phyloP scores from a whole-genome alignment of 2,888 invertebrate species.

The Hofmannophila pseudospretella region DNA sequence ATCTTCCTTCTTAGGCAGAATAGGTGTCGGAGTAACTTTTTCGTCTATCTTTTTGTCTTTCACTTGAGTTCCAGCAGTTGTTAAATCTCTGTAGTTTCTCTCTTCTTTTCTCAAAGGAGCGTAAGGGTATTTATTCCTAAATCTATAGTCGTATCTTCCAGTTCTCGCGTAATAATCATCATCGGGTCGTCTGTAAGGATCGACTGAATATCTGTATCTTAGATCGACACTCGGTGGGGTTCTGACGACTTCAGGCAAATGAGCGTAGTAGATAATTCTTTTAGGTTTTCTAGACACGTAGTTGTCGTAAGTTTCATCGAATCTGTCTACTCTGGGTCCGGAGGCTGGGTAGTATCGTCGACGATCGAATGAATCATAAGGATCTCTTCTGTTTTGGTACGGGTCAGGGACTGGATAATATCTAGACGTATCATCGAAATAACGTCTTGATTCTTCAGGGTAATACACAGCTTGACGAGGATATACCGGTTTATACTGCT shows the following conservation, averaged over 20 bases:
- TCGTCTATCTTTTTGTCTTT: slow-evolving; percentile 67
- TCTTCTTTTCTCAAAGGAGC: slow-evolving; percentile 65
- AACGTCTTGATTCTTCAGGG: slow-evolving; percentile 64
- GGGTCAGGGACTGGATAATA: slow-evolving; percentile 56
- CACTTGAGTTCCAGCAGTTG: slow-evolving; percentile 52
- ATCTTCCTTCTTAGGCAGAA: slow-evolving; percentile 62
- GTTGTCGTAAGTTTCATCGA: slow-evolving; percentile 62
- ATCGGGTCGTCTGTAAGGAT: slow-evolving; percentile 62
- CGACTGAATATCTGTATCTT: slow-evolving; percentile 69
- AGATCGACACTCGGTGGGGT: slow-evolving; percentile 78
- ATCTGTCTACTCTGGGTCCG: slow-evolving; percentile 53
- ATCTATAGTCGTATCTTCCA: slow-evolving; percentile 67
- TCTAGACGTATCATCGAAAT: slow-evolving; percentile 60
- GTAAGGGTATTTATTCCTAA: slow-evolving; percentile 62
- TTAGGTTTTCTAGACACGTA: slow-evolving; percentile 69
- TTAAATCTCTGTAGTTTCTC: slow-evolving; percentile 62
- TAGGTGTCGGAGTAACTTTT: slow-evolving; percentile 66
- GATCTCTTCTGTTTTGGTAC: slow-evolving; percentile 60
- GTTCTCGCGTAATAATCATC: slow-evolving; percentile 58
- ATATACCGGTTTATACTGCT: slow-evolving; percentile 59
- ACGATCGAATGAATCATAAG: slow-evolving; percentile 60
- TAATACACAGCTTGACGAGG: slow-evolving; percentile 69
- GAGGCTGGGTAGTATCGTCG: slow-evolving; percentile 39
- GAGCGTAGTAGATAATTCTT: slow-evolving; percentile 84
- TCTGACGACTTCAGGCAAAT: slow-evolving; percentile 82